phyloP scores from a whole-genome alignment of 2,113 vertebrate species.

The Elephantulus edwardii region DNA sequence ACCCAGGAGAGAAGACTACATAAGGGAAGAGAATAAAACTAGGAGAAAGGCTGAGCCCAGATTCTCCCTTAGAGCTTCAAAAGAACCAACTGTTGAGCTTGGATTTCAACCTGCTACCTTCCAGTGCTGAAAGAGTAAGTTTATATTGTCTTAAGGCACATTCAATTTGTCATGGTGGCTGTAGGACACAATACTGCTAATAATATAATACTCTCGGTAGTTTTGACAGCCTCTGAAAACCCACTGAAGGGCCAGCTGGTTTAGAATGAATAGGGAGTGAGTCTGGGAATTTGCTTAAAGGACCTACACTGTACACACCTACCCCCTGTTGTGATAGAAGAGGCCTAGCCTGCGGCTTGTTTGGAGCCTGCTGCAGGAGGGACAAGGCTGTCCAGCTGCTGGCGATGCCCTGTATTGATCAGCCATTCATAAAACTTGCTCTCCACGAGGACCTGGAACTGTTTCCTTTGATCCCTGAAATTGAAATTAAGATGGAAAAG shows the following conservation, averaged over 20 bases:
- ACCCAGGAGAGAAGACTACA: neutral
- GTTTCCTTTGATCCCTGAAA: constrained; percentile 91
- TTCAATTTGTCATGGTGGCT: neutral
- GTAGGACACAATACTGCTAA: neutral
- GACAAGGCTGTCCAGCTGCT: constrained; percentile 94
- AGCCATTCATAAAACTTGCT: constrained; percentile 95
- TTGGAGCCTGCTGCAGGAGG: constrained; percentile 80
- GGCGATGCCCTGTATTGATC: constrained; percentile 88
- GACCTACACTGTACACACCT: neutral
- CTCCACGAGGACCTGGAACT: constrained; percentile 92
- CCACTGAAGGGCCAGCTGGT: neutral
- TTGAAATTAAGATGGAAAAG: neutral
- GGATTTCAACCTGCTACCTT: neutral
- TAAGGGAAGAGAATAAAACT: neutral
- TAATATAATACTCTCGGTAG: neutral
- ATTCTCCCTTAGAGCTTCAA: neutral
- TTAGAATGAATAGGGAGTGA: too few species aligned
- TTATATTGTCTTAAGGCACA: neutral
- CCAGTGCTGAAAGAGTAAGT: neutral
- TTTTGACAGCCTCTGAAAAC: neutral
- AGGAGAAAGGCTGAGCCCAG: neutral
- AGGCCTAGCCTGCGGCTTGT: constrained; percentile 79
- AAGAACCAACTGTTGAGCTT: neutral
- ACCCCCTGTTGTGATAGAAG: neutral
- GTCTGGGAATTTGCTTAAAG: neutral